phyloP scores from a whole-genome alignment of 2,113 vertebrate species.

The Entomyzon cyanotis region DNA sequence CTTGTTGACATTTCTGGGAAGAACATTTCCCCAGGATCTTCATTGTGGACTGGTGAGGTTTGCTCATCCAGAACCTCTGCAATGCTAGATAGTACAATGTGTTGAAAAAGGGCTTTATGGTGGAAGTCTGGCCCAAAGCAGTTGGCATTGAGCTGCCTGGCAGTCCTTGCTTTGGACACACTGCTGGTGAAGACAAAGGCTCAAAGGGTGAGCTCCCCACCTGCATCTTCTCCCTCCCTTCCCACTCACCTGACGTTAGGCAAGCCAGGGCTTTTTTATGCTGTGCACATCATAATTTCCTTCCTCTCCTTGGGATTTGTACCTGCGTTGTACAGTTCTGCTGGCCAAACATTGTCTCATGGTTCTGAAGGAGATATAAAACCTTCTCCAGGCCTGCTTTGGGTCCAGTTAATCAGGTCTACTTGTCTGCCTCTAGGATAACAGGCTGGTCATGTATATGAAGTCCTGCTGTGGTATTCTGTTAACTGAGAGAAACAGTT shows the following conservation, averaged over 20 bases:
- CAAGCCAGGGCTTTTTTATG: background rate
- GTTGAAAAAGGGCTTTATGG: background rate
- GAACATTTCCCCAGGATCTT: background rate
- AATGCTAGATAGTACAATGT: background rate
- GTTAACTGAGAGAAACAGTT: slow-evolving; percentile 22
- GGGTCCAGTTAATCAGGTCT: background rate
- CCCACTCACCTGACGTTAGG: background rate
- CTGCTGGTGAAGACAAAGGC: background rate
- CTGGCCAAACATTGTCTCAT: slow-evolving; percentile 10
- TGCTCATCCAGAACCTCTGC: background rate
- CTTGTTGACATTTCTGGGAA: background rate
- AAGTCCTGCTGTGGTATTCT: slow-evolving; percentile 2
- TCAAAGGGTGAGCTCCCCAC: background rate
- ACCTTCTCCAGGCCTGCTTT: background rate
- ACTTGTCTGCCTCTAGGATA: slow-evolving; percentile 12
- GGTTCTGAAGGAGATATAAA: slow-evolving; percentile 25
- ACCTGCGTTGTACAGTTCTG: background rate
- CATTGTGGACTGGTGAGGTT: background rate
- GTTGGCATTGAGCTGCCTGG: background rate
- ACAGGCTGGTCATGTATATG: background rate
- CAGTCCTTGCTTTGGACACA: background rate
- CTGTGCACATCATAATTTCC: background rate
- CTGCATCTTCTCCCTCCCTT: background rate
- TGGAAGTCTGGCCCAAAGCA: background rate
- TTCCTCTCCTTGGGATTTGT: slow-evolving; percentile 35